Evolutionary conservation across 2,888 invertebrate genomes (phyloP), one percentile per base, ranked within the genome.

Genomic region (Amaurobius ferox): DNA sequence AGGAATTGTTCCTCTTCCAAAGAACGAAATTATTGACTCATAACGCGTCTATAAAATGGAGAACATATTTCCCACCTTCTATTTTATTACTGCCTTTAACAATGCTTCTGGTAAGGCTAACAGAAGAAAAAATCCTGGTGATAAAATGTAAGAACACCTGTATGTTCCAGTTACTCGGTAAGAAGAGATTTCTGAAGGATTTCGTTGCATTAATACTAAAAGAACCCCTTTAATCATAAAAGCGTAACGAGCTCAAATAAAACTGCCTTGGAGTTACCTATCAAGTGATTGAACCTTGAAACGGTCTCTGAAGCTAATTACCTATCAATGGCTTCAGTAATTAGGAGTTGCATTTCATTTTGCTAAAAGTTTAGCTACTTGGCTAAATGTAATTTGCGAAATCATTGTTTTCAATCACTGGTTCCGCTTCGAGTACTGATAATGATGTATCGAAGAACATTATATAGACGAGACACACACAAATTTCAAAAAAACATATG

Each of bases 41-140:
- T 81, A 74, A 81, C 76, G 40, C 55, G 71, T 32, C 61, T 32
- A 81, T 81, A 76, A 81, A 81, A 81, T 68, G 39, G 74, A 11
- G 40, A 40, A 44, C 26, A 70, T 81, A 76, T 76, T 73, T 26
- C 48, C 44, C 30, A 13, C 29, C 19, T 44, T 68, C 70, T 44
- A 48, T 76, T 62, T 81, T 70, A 80, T 62, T 32, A 68, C 44
- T 32, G 62, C n/a, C 62, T 74, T 61, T 70, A 68, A 70, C 62
- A 81, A 74, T 81, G 73, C 64, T 61, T 55, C 44, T 23, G 67
- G 39, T 39, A 40, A n/a, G 19, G 35, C 23, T 29, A 19, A 0
- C 23, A 35, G 3, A 35, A 48, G 44, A 35, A 48, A 64, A 73
- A 67, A n/a, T 67, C 23, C 26, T 5, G 29, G 61, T 28, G 35